A percentile compares a stretch with the other conserved stretches of the same genome.
phyloP scores from a whole-genome alignment of 1,140 invertebrate genomes.

The Melitaea cinxia region DNA sequence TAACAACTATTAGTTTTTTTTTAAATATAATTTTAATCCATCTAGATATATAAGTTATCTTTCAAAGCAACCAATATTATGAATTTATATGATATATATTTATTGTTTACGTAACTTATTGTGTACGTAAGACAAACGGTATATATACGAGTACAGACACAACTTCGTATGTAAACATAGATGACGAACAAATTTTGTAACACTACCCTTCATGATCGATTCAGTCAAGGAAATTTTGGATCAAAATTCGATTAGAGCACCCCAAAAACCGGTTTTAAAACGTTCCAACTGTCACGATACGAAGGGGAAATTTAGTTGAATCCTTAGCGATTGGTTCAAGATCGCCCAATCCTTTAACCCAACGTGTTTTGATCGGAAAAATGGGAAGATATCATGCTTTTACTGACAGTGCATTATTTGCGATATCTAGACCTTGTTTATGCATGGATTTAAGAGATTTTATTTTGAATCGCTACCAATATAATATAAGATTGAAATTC shows the following conservation, averaged over 20 bases:
- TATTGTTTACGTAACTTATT: too few relatives aligned
- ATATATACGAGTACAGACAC: too few relatives aligned
- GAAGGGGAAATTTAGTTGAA: neutral
- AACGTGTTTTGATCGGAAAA: conserved; percentile 1
- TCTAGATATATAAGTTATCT: too few relatives aligned
- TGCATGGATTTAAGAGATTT: neutral
- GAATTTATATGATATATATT: too few relatives aligned
- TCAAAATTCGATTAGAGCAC: neutral
- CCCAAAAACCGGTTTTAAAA: neutral
- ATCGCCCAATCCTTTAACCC: conserved; percentile 2
- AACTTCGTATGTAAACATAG: too few relatives aligned
- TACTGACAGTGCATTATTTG: conserved; percentile 7
- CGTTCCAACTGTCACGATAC: neutral
- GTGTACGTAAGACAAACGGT: too few relatives aligned
- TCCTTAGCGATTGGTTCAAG: conserved; percentile 16
- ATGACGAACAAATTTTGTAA: too few relatives aligned
- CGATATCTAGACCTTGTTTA: neutral
- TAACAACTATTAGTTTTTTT: too few relatives aligned
- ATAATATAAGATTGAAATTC: neutral
- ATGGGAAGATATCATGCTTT: neutral
- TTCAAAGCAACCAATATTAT: too few relatives aligned
- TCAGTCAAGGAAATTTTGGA: neutral
- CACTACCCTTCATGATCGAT: too few relatives aligned
- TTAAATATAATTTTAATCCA: too few relatives aligned
- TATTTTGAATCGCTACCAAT: neutral